Evolutionary conservation across 2,113 vertebrate species (phyloP), one percentile per base, ranked within the genome.

Genomic region (Callospermophilus lateralis): DNA sequence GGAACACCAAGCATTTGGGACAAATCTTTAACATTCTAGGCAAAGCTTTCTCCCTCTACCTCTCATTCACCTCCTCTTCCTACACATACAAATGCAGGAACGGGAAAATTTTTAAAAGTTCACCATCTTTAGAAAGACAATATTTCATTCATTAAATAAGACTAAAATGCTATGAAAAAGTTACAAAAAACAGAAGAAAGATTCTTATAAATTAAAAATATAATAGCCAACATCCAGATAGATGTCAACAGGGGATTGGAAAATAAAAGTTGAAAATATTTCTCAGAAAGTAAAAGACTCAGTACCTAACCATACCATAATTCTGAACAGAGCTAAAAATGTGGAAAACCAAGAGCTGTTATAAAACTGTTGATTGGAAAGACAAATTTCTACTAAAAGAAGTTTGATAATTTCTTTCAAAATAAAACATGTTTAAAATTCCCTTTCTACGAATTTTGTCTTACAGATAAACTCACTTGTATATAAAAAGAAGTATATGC

Each of bases 371-470:
- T 58, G 30, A 51, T n/a, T 53, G 78, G 45, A 92, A 58, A 77
- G 61, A 79, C 63, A 68, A 51, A 84, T 87, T 77, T 92, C 70
- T 61, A 34, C 53, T 28, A 37, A 67, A 26, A 26, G 28, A 30
- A 78, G 53, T 37, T 70, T 55, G 61, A 65, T 48, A 74, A 68
- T 85, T 95, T 72, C 51, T 63, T 84, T 78, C 53, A 63, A 84
- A 88, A 72, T 63, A 67, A 94, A 90, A 72, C 68, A 77, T 32
- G 39, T 26, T 81, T 68, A 42, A 92, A 78, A 79, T 67, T 92
- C 37, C 30, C 70, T 63, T 68, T 89, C 32, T 39, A 94, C 28
- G 79, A 80, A 89, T 76, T 92, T 76, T 85, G 61, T 79, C n/a
- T n/a, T 84, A 83, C 42, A 76, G 67, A 58, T 58, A 84, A 88